Evolutionary conservation across 2,113 vertebrate genomes (phyloP).

Genomic region (Sciurus niger): DNA sequence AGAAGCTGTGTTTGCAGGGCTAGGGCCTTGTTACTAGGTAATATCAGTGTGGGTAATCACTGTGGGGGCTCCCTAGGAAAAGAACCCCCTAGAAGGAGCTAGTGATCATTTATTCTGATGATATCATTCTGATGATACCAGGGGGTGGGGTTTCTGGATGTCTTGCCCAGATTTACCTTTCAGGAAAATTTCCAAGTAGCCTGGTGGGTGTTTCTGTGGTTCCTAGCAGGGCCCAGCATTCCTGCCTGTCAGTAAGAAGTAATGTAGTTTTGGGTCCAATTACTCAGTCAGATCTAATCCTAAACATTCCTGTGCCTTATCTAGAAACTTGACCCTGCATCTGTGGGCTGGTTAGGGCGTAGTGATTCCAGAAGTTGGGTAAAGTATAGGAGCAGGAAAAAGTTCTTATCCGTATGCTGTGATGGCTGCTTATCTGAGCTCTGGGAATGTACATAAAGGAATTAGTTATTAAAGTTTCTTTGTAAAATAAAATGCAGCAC

Average conservation of each 20-base stretch:
- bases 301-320: slow-evolving; percentile 70
- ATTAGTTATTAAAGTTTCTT: slow-evolving; percentile 29
- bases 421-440: slow-evolving; percentile 49
- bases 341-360: neutral
- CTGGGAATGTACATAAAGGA: slow-evolving; percentile 4
- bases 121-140: neutral
- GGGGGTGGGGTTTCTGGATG: neutral
- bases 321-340: slow-evolving; percentile 70
- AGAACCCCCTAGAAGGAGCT: neutral
- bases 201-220: neutral
- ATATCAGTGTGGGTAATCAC: neutral
- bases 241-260: slow-evolving; percentile 80
- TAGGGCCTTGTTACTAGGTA: neutral
- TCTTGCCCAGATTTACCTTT: neutral
- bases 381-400: slow-evolving; percentile 51
- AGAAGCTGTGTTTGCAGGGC: neutral
- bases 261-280: slow-evolving; percentile 61
- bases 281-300: slow-evolving; percentile 67
- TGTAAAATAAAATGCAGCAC: neutral
- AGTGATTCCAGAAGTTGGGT: slow-evolving; percentile 52
- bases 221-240: slow-evolving; percentile 40
- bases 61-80: neutral
- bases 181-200: neutral
- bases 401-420: neutral
- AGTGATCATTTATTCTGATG: neutral